Evolutionary conservation across 2,113 vertebrate species (phyloP).

Genomic region (Cynopterus brachyotis): DNA sequence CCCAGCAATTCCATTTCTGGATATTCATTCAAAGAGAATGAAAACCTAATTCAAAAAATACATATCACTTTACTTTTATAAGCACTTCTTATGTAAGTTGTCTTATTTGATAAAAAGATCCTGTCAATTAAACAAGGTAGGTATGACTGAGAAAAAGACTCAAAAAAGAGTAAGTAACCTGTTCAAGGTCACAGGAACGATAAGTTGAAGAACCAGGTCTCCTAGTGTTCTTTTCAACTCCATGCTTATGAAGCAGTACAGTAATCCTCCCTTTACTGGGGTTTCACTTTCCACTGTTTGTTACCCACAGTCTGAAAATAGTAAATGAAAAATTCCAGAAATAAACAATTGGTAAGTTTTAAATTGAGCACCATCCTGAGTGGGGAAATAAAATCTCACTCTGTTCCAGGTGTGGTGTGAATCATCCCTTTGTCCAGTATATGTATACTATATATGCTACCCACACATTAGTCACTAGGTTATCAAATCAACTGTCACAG

Average conservation of each 20-base stretch:
- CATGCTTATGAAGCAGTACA: not conserved
- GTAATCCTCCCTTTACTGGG: not conserved
- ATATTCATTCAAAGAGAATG: not conserved
- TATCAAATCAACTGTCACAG: not conserved
- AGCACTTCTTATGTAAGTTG: not conserved
- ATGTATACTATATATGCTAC: not conserved
- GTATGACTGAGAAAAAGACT: not conserved
- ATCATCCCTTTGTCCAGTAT: not conserved
- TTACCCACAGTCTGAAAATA: not conserved
- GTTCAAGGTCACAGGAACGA: not conserved
- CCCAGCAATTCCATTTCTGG: not conserved
- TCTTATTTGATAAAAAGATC: not conserved
- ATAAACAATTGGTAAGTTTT: not conserved
- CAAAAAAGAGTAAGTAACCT: not conserved
- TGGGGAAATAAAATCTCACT: not conserved
- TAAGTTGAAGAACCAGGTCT: not conserved
- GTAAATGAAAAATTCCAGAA: not conserved
- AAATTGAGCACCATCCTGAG: not conserved
- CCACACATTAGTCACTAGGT: not conserved
- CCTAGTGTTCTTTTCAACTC: not conserved
- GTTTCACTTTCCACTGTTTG: not conserved
- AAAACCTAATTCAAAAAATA: not conserved
- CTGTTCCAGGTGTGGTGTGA: not conserved
- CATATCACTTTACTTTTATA: not conserved
- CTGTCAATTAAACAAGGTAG: not conserved